A percentile compares a stretch with the other conserved stretches of the same genome.
Conservation (phyloP, 2,888 invertebrate genomes). For the Cetonia aurata region DNA sequence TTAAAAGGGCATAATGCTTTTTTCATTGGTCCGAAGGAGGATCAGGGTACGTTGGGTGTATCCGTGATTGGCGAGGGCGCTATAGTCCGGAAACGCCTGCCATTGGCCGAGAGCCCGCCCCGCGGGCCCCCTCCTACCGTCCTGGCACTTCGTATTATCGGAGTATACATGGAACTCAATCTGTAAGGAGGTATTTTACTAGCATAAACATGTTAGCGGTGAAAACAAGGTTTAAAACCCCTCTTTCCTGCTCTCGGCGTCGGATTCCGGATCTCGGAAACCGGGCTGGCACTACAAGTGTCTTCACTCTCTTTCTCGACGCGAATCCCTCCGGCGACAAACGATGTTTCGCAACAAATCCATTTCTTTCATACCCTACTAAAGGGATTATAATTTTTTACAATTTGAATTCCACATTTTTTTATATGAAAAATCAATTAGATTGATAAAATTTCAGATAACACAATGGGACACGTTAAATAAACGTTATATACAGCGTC, state of each 20-base stretch:
- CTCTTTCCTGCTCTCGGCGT: constrained; percentile 34
- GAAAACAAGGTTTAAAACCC: constrained; percentile 62
- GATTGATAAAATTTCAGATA: no score
- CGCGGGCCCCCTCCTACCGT: constrained; percentile 58
- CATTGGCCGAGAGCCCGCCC: constrained; percentile 61
- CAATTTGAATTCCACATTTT: no score
- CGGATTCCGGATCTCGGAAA: no score
- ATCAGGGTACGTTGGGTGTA: constrained; percentile 57
- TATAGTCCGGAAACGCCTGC: constrained; percentile 62
- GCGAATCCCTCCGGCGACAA: constrained; percentile 30
- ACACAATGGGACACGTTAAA: no score
- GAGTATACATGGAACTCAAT: constrained; percentile 66
- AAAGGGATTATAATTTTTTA: constrained; percentile 43
- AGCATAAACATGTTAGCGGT: constrained; percentile 66
- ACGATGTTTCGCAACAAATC: constrained; percentile 25
- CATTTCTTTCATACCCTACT: constrained; percentile 19
- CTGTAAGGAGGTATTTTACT: constrained; percentile 67
- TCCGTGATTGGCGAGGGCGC: constrained; percentile 63
- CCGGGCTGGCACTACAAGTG: constrained; percentile 46
- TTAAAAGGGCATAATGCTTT: constrained; percentile 69
- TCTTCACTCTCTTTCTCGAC: constrained; percentile 43
- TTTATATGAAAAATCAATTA: no score
- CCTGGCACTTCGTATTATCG: constrained; percentile 60
- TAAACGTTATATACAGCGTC: no score
- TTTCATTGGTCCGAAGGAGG: constrained; percentile 69